Evolutionary conservation across 2,888 invertebrate genomes (phyloP).

Genomic region (Caenorhabditis wallacei): DNA sequence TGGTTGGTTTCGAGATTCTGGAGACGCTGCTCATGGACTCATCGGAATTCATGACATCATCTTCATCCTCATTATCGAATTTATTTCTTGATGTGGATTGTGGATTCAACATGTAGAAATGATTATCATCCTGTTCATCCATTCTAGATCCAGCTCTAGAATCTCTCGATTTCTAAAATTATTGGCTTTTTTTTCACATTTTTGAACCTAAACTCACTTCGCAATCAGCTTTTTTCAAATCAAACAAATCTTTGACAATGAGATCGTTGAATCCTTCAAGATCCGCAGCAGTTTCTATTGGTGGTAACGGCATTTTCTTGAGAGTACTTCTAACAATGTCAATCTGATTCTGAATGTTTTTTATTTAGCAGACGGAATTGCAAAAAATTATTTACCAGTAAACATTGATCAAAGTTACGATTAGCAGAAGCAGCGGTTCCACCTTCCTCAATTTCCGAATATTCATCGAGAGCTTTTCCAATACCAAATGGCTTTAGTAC

Average conservation of each 20-base stretch:
- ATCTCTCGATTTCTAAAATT: slow-evolving; percentile 3
- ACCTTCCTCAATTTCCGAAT: slow-evolving; percentile 64
- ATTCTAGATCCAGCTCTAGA: not conserved
- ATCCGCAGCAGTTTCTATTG: slow-evolving; percentile 21
- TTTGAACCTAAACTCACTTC: slow-evolving; percentile 23
- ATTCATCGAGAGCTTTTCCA: slow-evolving; percentile 67
- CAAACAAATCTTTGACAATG: slow-evolving; percentile 43
- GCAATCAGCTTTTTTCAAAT: slow-evolving; percentile 48
- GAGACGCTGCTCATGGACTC: slow-evolving; percentile 1
- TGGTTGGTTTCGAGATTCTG: not conserved
- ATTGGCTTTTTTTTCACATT: not conserved
- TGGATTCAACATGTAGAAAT: slow-evolving; percentile 19
- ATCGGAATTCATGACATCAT: slow-evolving; percentile 25
- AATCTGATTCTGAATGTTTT: slow-evolving; percentile 39
- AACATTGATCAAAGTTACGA: slow-evolving; percentile 19
- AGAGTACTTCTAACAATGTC: slow-evolving; percentile 33
- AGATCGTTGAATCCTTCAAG: slow-evolving; percentile 37
- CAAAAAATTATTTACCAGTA: slow-evolving; percentile 25
- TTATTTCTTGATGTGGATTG: not conserved
- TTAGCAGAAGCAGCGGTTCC: slow-evolving; percentile 46
- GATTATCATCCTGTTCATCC: slow-evolving; percentile 37
- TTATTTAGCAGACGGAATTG: too few relatives aligned
- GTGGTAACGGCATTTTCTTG: slow-evolving; percentile 51
- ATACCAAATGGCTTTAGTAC: slow-evolving; percentile 71
- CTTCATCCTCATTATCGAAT: slow-evolving; percentile 26